Evolutionary conservation across 2,113 vertebrate genomes (phyloP).

Genomic region (Proterorhinus semilunaris): DNA sequence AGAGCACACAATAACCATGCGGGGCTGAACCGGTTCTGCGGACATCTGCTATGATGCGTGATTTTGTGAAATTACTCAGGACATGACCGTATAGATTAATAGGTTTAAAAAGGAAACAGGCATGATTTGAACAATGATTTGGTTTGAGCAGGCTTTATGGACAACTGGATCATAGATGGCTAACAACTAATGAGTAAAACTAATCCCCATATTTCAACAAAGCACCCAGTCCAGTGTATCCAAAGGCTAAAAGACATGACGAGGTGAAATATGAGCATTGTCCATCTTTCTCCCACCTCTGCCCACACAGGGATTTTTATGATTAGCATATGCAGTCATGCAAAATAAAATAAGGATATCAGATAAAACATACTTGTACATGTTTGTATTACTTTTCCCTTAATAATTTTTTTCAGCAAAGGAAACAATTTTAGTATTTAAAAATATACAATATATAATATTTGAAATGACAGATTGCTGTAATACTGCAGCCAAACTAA

Average conservation of each 20-base stretch:
- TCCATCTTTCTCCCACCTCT: too few species aligned
- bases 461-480: too few species aligned
- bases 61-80: constrained; percentile 39
- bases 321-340: too few species aligned
- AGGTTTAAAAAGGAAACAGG: constrained; percentile 41
- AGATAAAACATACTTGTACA: too few species aligned
- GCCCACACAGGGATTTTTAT: too few species aligned
- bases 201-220: background rate
- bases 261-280: too few species aligned
- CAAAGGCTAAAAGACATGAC: too few species aligned
- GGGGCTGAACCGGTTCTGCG: constrained; percentile 19
- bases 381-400: too few species aligned
- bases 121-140: constrained; percentile 38
- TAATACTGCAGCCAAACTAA: too few species aligned
- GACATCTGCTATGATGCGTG: constrained; percentile 21
- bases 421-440: background rate
- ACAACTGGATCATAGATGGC: constrained; percentile 58
- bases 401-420: too few species aligned
- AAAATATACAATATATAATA: background rate
- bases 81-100: constrained; percentile 44
- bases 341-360: too few species aligned
- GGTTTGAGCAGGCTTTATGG: constrained; percentile 60
- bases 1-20: constrained; percentile 23
- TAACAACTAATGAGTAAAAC: constrained; percentile 50
- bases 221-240: too few species aligned